Conservation (phyloP, 2,113 vertebrate genomes). For the Xyrauchen texanus region DNA sequence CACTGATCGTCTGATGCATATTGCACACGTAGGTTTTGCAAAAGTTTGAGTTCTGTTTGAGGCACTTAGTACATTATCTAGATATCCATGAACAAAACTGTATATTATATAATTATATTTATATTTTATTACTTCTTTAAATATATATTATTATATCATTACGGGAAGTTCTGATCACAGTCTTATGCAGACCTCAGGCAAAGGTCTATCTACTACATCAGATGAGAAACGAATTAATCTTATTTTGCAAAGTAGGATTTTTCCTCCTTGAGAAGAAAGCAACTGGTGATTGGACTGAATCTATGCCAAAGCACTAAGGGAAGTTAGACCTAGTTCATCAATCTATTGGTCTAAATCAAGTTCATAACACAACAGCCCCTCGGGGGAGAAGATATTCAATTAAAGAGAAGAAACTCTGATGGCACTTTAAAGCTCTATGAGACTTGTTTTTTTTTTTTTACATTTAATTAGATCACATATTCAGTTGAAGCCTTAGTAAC, state of each 20-base stretch:
- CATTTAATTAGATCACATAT: conserved; percentile 50
- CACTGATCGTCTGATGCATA: no score
- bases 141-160: no score
- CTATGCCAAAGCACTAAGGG: conserved; percentile 25
- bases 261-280: background rate
- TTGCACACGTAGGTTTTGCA: no score
- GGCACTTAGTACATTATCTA: no score
- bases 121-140: no score
- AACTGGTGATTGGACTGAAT: conserved; percentile 8
- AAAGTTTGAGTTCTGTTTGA: no score
- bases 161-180: no score
- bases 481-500: conserved; percentile 32
- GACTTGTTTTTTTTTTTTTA: conserved; percentile 19
- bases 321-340: conserved; percentile 13
- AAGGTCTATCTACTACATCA: no score
- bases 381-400: conserved; percentile 37
- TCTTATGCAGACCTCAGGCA: no score
- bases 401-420: conserved; percentile 41
- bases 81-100: no score
- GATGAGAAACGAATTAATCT: background rate
- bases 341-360: conserved; percentile 29
- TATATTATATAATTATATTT: no score
- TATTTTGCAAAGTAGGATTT: background rate
- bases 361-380: conserved; percentile 33
- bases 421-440: conserved; percentile 31